phyloP scores from a whole-genome alignment of 2,888 invertebrate genomes.

The Microchrysa polita region DNA sequence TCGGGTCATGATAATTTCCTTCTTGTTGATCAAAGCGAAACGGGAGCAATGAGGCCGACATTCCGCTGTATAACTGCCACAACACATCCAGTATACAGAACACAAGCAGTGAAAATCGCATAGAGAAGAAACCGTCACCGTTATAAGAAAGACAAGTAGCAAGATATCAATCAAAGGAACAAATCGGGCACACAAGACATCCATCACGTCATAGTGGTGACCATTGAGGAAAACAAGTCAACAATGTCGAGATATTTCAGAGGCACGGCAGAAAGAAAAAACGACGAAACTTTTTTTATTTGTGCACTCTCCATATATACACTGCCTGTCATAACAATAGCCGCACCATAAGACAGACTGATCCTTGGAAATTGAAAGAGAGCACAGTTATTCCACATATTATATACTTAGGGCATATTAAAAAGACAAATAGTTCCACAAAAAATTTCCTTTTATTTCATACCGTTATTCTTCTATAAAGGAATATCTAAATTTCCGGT shows the following conservation, averaged over 20 bases:
- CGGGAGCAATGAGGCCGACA: background rate
- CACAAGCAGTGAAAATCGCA: background rate
- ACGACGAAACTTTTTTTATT: background rate
- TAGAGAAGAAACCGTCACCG: background rate
- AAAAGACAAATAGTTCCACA: too few relatives aligned
- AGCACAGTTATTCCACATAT: too few relatives aligned
- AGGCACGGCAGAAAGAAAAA: conserved; percentile 3
- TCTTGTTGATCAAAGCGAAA: conserved; percentile 31
- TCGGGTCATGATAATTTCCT: conserved; percentile 42
- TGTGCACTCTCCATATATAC: background rate
- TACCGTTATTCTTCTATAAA: too few relatives aligned
- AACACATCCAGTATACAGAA: background rate
- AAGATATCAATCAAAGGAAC: conserved; percentile 42
- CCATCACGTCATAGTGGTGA: conserved; percentile 37
- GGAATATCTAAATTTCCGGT: too few relatives aligned
- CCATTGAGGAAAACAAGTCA: conserved; percentile 40
- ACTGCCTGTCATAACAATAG: too few relatives aligned
- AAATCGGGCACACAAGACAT: conserved; percentile 41
- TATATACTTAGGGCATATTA: too few relatives aligned
- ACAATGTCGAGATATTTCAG: conserved; percentile 37
- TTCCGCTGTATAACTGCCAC: too few relatives aligned
- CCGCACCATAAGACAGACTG: too few relatives aligned
- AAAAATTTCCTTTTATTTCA: too few relatives aligned
- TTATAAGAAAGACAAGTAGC: conserved; percentile 13
- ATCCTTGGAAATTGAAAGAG: too few relatives aligned